phyloP scores from a whole-genome alignment of 2,797 vertebrate genomes.

The Rhinichthys osculus region DNA sequence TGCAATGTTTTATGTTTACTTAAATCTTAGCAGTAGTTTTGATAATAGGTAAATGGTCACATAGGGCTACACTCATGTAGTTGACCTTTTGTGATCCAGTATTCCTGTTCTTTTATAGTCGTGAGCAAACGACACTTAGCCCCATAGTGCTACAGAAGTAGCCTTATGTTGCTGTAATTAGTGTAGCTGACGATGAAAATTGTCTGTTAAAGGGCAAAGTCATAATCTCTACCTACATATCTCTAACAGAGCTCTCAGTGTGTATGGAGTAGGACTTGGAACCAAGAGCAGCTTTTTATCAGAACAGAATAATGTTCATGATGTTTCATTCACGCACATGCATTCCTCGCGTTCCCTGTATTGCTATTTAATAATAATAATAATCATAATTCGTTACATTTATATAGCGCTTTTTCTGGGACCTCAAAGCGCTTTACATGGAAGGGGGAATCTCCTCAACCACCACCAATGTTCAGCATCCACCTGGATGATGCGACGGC shows the following conservation, averaged over 20 bases:
- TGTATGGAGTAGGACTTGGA: neutral
- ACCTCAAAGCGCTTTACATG: no score
- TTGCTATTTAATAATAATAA: no score
- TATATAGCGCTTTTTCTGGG: no score
- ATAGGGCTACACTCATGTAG: neutral
- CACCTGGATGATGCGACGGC: no score
- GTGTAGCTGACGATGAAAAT: conserved; percentile 28
- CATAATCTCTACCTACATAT: conserved; percentile 14
- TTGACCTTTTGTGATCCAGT: conserved; percentile 25
- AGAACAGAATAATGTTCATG: no score
- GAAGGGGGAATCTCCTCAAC: no score
- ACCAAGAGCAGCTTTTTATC: no score
- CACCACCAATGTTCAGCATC: no score
- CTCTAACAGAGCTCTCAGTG: conserved; percentile 7
- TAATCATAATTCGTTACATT: no score
- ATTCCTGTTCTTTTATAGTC: conserved; percentile 30
- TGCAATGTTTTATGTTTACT: neutral
- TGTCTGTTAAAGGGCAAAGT: conserved; percentile 36
- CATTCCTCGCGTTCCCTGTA: no score
- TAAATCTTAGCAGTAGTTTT: conserved; percentile 18
- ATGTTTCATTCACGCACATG: no score
- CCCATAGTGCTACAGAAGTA: conserved; percentile 8
- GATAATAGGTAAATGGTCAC: conserved; percentile 2
- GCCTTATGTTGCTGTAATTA: conserved; percentile 23
- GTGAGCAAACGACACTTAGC: conserved; percentile 35